Evolutionary conservation across 2,797 vertebrate species (phyloP), one percentile per base, ranked within the genome.

Genomic region (Anas capensis): DNA sequence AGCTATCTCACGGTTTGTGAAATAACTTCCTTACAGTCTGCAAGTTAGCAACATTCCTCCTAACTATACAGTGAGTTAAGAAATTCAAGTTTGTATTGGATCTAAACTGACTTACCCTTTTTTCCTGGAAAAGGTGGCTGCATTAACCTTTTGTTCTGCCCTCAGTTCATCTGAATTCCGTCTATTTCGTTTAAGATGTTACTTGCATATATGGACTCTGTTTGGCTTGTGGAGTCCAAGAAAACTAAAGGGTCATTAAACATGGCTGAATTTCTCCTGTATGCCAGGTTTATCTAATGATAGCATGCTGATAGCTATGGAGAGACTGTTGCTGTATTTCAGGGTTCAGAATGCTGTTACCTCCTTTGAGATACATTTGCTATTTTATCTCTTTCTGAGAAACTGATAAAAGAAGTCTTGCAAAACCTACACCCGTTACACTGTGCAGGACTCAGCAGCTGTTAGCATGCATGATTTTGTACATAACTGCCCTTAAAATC

Each of bases 61-160:
- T 91, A 84, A 93, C 44, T 73, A 1, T 51, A 54, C 7, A 20
- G 27, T 66, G 49, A 68, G n/a, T 68, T 31, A 14, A 26, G 5
- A 78, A 54, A 68, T 61, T 80, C 34, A 38, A 24, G 4, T 64
- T 91, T 80, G 21, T 27, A 21, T 85, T 88, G 83, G 14, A 34
- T 36, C 42, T 83, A 78, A 71, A 62, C 16, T 40, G n/a, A 42
- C 26, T 34, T 27, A 12, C 69, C 70, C 64, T 64, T 85, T 64
- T 68, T 75, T 42, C 56, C 69, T 81, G 58, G 33, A 93, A 73
- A 66, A 79, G 14, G 5, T 84, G 70, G 26, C 72, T 90, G 90
- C 14, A 31, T 79, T 94, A 96, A 93, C 56, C 53, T 14, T 15
- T 2, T 80, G 16, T 68, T 79, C 83, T 95, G 36, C 68, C 20